Base-by-base conservation (phyloP, 2,888 invertebrate genomes). In the Cerastis leucographa region DNA sequence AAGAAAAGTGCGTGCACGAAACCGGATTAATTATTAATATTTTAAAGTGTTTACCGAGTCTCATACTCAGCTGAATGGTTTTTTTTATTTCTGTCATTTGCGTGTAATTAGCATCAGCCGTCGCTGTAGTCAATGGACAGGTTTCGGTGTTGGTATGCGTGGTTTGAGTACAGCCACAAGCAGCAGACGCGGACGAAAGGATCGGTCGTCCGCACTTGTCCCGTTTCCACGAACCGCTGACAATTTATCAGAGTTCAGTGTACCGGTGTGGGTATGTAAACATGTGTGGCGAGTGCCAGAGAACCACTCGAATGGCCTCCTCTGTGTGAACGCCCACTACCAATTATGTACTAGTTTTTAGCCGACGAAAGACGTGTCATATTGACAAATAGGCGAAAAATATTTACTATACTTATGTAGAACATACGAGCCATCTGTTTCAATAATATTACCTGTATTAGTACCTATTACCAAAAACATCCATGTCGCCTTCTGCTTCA, bases 171-270 rank as follows among this genome's bases (percentile, higher is more conserved):
- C 90, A 89, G 88, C 90, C 90, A 90, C 73, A 80, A 68, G 76
- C 77, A 78, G 72, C 77, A 81, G 84, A 80, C 84, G 83, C 80
- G 86, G 87, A 80, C 83, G 88, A 89, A 91, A 89, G 89, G 90
- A 91, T 84, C 90, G 86, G 62, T 87, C 89, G 89, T 90, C 89
- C 90, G 91, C 90, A 90, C 88, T 89, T 89, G 91, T 91, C 92
- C 91, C 93, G 91, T 92, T 95, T 95, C 95, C 91, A 90, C 91
- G 94, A 94, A 95, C 90, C 89, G 89, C 89, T 90, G 92, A 91
- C 94, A 92, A 93, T 94, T 94, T 93, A 94, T 93, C 93, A 89
- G 92, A 91, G 95, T 95, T 95, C 95, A 94, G 91, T 94, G 95
- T 91, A 94, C 95, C 89, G 88, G 86, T 88, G 92, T 90, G 84